Percentiles rank a stretch among this genome's conserved stretches.
These are phyloP conservation scores for Linurgus olivaceus DNA, from an alignment of 2,797 vertebrate genomes.

Conservation along the genomic window DNA sequence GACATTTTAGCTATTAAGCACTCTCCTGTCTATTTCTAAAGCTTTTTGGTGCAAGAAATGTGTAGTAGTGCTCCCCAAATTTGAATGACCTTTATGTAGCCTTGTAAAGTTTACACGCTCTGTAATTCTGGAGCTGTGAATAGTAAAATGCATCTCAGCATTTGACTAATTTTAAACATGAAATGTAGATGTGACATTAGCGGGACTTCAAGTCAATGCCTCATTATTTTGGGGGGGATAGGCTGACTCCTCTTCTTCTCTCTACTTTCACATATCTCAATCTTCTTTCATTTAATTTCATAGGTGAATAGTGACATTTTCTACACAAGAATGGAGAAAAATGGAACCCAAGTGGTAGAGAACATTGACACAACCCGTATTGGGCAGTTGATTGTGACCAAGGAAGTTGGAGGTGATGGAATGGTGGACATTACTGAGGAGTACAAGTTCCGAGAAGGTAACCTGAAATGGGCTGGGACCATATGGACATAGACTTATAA, in stretches of 20 bases:
- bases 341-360: slow-evolving; percentile 80
- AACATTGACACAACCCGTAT: slow-evolving; percentile 81
- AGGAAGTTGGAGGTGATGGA: slow-evolving; percentile 78
- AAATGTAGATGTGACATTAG: neutral
- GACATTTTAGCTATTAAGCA: neutral
- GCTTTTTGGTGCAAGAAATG: neutral
- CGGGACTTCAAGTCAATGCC: neutral
- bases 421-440: slow-evolving; percentile 84
- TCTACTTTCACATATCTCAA: neutral
- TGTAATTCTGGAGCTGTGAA: neutral
- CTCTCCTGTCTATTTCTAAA: neutral
- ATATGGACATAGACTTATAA: neutral
- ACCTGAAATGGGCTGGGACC: neutral
- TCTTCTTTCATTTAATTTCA: neutral
- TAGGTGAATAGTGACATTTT: slow-evolving; percentile 95
- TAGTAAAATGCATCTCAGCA: neutral
- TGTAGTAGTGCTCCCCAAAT: neutral
- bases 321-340: slow-evolving; percentile 82
- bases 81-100: neutral
- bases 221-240: neutral
- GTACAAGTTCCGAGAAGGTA: slow-evolving; percentile 97
- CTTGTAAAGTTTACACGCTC: neutral
- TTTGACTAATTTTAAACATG: neutral
- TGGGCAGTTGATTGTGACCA: slow-evolving; percentile 89
- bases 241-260: neutral